These are phyloP conservation scores for Melieria picta DNA, from an alignment of 2,888 invertebrate genomes.

Conservation along the genomic window DNA sequence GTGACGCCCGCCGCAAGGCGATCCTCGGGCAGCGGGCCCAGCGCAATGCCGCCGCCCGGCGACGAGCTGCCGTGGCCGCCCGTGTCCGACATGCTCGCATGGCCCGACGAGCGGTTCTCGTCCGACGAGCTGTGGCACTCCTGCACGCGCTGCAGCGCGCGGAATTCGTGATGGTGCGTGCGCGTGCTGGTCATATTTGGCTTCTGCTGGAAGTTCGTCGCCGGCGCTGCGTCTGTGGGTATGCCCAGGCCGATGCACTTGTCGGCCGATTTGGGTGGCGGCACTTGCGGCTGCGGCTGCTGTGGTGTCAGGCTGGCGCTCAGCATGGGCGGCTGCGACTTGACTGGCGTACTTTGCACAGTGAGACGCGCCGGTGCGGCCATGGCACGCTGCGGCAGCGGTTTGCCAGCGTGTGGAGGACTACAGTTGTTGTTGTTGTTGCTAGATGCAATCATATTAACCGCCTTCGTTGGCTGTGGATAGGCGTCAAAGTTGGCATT, in stretches of 20 bases:
- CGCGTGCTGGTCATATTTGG: conserved; percentile 50
- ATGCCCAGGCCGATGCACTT: conserved; percentile 12
- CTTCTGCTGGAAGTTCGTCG: conserved; percentile 29
- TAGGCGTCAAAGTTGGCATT: conserved; percentile 28
- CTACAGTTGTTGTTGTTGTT: conserved; percentile 43
- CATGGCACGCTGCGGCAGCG: conserved; percentile 60
- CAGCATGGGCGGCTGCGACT: conserved; percentile 71
- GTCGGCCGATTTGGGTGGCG: conserved; percentile 29
- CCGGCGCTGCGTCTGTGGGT: too few relatives aligned
- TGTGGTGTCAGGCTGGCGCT: conserved; percentile 64
- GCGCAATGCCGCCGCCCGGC: conserved; percentile 66
- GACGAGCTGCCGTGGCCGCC: conserved; percentile 75
- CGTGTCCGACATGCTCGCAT: conserved; percentile 94
- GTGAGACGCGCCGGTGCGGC: conserved; percentile 71
- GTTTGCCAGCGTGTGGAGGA: conserved; percentile 46
- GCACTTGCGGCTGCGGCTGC: conserved; percentile 42
- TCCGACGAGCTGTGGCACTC: conserved; percentile 87
- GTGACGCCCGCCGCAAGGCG: conserved; percentile 73
- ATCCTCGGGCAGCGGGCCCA: conserved; percentile 70
- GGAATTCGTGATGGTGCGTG: conserved; percentile 64
- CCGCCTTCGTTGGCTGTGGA: neutral
- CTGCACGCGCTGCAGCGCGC: conserved; percentile 70
- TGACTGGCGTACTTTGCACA: conserved; percentile 72
- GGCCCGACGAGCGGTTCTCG: conserved; percentile 91
- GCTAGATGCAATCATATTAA: conserved; percentile 33